phyloP scores from a whole-genome alignment of 2,797 vertebrate species.

The Florisuga fusca region DNA sequence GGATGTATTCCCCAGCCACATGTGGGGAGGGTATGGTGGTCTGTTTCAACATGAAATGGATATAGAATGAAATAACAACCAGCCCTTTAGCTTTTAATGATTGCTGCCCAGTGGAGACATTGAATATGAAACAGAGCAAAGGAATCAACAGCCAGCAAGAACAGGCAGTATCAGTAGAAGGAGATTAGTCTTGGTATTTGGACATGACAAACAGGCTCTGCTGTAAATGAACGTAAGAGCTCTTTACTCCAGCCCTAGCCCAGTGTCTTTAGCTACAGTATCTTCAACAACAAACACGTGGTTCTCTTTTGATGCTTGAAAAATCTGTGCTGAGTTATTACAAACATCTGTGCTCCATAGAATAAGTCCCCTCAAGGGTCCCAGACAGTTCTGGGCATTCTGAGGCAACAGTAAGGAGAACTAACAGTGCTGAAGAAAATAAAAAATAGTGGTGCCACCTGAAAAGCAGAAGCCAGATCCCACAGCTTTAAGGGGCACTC shows the following conservation, averaged over 20 bases:
- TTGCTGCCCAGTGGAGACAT: background rate
- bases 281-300: background rate
- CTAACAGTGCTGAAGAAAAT: background rate
- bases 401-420: background rate
- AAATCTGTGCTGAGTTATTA: background rate
- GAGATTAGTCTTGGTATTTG: background rate
- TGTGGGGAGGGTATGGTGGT: background rate
- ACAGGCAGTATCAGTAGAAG: background rate
- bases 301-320: background rate
- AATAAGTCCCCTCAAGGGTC: background rate
- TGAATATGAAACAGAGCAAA: background rate
- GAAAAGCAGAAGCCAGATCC: background rate
- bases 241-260: background rate
- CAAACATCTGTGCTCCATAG: background rate
- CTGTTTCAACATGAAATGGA: background rate
- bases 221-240: background rate
- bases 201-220: background rate
- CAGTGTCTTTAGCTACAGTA: slow-evolving; percentile 13
- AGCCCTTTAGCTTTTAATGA: background rate
- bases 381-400: background rate
- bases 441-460: background rate
- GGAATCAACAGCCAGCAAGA: background rate
- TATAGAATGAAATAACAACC: background rate
- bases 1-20: background rate
- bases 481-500: background rate